A percentile compares a stretch with the other conserved stretches of the same genome.
Evolutionary conservation across 2,113 vertebrate genomes (phyloP).

Genomic region (Odontesthes bonariensis): DNA sequence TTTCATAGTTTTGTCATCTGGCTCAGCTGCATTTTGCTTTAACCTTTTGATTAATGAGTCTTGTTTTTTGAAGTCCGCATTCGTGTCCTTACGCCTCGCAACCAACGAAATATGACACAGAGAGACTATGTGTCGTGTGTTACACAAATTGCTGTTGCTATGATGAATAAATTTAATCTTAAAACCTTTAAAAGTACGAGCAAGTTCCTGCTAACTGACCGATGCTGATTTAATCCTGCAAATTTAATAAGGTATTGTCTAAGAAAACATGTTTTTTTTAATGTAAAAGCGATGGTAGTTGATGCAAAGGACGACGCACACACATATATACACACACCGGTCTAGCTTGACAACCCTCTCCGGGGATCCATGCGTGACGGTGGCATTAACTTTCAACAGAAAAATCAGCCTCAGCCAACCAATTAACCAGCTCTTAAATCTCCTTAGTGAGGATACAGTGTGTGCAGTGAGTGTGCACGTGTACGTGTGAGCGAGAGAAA

Average conservation of each 20-base stretch:
- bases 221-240: neutral
- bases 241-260: neutral
- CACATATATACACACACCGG: slow-evolving; percentile 15
- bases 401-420: slow-evolving; percentile 67
- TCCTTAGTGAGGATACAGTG: slow-evolving; percentile 37
- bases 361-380: slow-evolving; percentile 58
- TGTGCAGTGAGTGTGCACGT: slow-evolving; percentile 21
- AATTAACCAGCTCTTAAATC: slow-evolving; percentile 73
- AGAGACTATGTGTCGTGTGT: too few species aligned
- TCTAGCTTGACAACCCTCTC: slow-evolving; percentile 3
- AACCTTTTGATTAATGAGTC: too few species aligned
- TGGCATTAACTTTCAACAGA: slow-evolving; percentile 70
- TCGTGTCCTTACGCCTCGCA: too few species aligned
- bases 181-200: neutral
- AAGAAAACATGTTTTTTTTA: neutral
- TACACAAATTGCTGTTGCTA: too few species aligned
- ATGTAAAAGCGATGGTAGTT: neutral
- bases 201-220: neutral
- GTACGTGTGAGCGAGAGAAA: neutral
- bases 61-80: too few species aligned
- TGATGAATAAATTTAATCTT: too few species aligned
- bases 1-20: too few species aligned
- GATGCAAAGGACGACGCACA: slow-evolving; percentile 20
- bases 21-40: too few species aligned
- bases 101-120: too few species aligned